These are phyloP conservation scores for Rhyacichthys aspro DNA, from an alignment of 2,797 vertebrate species.

Conservation along the genomic window DNA sequence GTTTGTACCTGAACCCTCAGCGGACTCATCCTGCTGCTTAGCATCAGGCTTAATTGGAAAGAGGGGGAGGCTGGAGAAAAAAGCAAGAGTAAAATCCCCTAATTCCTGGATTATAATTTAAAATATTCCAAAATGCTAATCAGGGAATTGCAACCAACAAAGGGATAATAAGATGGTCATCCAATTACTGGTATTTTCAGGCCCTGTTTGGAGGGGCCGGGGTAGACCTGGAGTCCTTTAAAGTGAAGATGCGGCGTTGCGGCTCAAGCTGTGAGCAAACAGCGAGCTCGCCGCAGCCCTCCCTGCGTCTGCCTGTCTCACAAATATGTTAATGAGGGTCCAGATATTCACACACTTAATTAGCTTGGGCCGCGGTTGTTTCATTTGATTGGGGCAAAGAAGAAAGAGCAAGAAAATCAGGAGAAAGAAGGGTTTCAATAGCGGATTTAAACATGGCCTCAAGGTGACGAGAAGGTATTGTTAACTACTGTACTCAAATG, in stretches of 20 bases:
- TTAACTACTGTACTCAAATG: slow-evolving; percentile 74
- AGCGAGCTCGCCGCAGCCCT: slow-evolving; percentile 49
- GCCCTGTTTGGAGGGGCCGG: slow-evolving; percentile 57
- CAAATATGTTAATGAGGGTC: slow-evolving; percentile 82
- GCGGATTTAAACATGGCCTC: slow-evolving; percentile 74
- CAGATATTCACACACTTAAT: slow-evolving; percentile 81
- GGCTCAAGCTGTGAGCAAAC: slow-evolving; percentile 74
- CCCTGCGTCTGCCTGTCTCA: slow-evolving; percentile 76
- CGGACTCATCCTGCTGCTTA: slow-evolving; percentile 56
- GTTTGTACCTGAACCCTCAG: slow-evolving; percentile 52
- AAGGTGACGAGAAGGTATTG: slow-evolving; percentile 78
- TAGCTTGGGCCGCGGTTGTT: slow-evolving; percentile 74
- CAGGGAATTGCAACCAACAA: slow-evolving; percentile 82
- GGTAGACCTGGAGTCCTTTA: slow-evolving; percentile 65
- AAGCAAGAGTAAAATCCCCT: slow-evolving; percentile 67
- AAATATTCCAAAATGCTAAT: slow-evolving; percentile 85
- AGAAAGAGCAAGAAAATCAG: slow-evolving; percentile 16
- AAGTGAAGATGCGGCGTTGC: slow-evolving; percentile 42
- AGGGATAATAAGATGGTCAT: slow-evolving; percentile 81
- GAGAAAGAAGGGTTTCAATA: slow-evolving; percentile 59
- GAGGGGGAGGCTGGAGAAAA: slow-evolving; percentile 29
- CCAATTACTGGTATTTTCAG: slow-evolving; percentile 76
- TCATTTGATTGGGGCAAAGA: slow-evolving; percentile 66
- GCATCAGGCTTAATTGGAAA: slow-evolving; percentile 71
- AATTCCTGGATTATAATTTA: slow-evolving; percentile 83